Evolutionary conservation across 2,113 vertebrate species (phyloP).

Genomic region (Apistogramma diplotaenia): DNA sequence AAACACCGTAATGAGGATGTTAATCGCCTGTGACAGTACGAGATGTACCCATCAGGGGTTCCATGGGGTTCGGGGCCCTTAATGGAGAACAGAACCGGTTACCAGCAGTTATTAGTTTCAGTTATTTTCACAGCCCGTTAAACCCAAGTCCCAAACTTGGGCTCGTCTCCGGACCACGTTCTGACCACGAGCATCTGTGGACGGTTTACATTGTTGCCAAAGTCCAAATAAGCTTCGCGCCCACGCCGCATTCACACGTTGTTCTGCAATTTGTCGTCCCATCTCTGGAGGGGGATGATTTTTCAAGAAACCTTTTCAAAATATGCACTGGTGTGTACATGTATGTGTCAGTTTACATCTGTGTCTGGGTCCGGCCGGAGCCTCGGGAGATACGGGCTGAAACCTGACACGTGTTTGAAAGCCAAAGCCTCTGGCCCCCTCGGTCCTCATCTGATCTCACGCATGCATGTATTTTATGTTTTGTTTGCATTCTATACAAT

Average conservation of each 20-base stretch:
- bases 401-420: conserved; percentile 57
- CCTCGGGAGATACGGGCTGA: conserved; percentile 44
- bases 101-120: conserved; percentile 51
- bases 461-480: background rate
- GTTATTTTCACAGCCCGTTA: conserved; percentile 56
- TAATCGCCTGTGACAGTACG: conserved; percentile 76
- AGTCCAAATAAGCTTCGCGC: conserved; percentile 44
- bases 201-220: conserved; percentile 34
- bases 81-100: conserved; percentile 59
- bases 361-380: conserved; percentile 42
- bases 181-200: conserved; percentile 25
- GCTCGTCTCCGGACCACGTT: conserved; percentile 23
- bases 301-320: conserved; percentile 54
- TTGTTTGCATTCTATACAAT: background rate
- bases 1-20: conserved; percentile 76
- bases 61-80: conserved; percentile 17
- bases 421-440: conserved; percentile 18
- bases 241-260: conserved; percentile 34
- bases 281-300: conserved; percentile 28
- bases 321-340: conserved; percentile 52
- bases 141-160: conserved; percentile 1
- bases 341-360: conserved; percentile 64
- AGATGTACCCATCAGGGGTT: conserved; percentile 66
- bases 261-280: conserved; percentile 52
- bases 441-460: background rate